Evolutionary conservation across 2,888 invertebrate species (phyloP), one percentile per base, ranked within the genome.

Genomic region (Lacanobia oleracea): DNA sequence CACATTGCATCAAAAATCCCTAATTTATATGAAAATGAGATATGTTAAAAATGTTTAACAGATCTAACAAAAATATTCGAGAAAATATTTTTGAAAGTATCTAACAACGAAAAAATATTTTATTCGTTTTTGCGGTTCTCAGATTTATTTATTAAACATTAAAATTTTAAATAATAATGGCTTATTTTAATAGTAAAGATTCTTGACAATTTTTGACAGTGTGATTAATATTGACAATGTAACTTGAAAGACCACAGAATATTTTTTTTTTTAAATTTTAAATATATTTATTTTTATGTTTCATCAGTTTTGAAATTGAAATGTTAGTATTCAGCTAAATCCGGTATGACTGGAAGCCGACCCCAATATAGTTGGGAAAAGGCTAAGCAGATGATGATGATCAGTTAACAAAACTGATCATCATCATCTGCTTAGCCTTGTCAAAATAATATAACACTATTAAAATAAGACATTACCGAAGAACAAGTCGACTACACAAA

Each of bases 401-500:
- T n/a, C n/a, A n/a, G n/a, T n/a, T n/a, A n/a, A n/a, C n/a, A n/a
- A n/a, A n/a, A n/a, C n/a, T n/a, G n/a, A n/a, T n/a, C n/a, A n/a
- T n/a, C n/a, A n/a, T n/a, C n/a, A n/a, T n/a, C n/a, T n/a, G n/a
- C n/a, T n/a, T n/a, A n/a, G n/a, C n/a, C n/a, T n/a, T n/a, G 5
- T 23, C 21, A 2, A 21, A 61, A 67, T 8, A 2, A n/a, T 27
- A 43, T 23, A 12, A 5, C 40, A 62, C 51, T 71, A 56, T 72
- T 66, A 53, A 66, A 81, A 68, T 68, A 72, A 66, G 50, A 68
- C 45, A 43, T 56, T 62, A 54, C 33, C n/a, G 37, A 59, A 67
- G 72, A 71, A 65, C 51, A 76, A 72, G 65, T 66, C 51, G 40
- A 65, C 88, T 88, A 88, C 75, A 75, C 67, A 87, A 87, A 88